Evolutionary conservation across 2,797 vertebrate genomes (phyloP), one percentile per base, ranked within the genome.

Genomic region (Falco biarmicus): DNA sequence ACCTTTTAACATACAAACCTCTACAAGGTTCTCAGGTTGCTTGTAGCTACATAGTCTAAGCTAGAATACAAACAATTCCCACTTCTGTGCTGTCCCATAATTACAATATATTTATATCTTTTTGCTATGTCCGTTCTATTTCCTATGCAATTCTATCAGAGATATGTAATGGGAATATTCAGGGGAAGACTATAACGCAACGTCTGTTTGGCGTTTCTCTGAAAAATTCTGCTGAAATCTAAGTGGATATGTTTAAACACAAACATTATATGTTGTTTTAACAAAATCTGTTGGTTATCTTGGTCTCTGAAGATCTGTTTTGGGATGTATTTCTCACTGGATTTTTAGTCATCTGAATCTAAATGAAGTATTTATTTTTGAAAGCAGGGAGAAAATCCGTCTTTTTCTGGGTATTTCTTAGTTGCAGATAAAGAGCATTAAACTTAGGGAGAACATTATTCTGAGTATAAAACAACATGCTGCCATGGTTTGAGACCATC

Each of bases 371-470:
- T 71, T 75, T 75, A 2, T 76, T 87, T 75, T 25, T 54, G 48
- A 91, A 84, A n/a, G 48, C 0, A 0, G 7, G 41, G 8, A 9
- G 4, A 20, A 22, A 47, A 29, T 8, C 12, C 13, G 17, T 31
- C 16, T 12, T 47, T 29, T 57, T 48, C 34, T n/a, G 22, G 5
- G 24, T 51, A 51, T 69, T 82, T 63, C 45, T 82, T 82, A 39
- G 29, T 25, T 69, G 70, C 41, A 29, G 39, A 32, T 28, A 41
- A 51, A 70, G 45, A 60, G 34, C 50, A 43, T 39, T 60, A 51
- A 34, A 26, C 41, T 41, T 28, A 34, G 22, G 39, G 47, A 77
- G 11, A 68, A 68, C 32, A 4, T 63, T 34, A 32, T 39, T 47
- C 43, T 1, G 1, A 61, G 34, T 19, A 10, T 29, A 45, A 59